phyloP scores from a whole-genome alignment of 2,113 vertebrate genomes.

The Xyliphius kryptos region DNA sequence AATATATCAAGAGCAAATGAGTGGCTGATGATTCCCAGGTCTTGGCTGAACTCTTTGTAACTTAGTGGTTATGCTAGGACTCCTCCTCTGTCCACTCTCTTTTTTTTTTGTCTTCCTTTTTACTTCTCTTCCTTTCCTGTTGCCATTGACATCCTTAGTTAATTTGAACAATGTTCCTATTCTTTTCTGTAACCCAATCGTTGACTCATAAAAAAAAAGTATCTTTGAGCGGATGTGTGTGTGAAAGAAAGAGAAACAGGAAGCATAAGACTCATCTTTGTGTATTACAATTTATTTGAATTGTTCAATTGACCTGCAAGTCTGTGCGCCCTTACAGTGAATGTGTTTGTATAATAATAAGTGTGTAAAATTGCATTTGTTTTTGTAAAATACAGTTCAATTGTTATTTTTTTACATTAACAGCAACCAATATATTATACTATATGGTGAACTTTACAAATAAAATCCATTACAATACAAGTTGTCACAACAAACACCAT shows the following conservation, averaged over 20 bases:
- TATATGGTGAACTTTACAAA: too few species aligned
- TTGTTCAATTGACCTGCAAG: too few species aligned
- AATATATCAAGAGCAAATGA: slow-evolving; percentile 2
- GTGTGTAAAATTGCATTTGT: too few species aligned
- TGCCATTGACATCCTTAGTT: slow-evolving; percentile 56
- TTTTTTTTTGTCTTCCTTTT: slow-evolving; percentile 4
- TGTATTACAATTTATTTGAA: too few species aligned
- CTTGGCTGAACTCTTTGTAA: slow-evolving; percentile 36
- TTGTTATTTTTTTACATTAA: too few species aligned
- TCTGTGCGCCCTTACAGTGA: too few species aligned
- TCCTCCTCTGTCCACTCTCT: slow-evolving; percentile 21
- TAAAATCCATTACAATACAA: too few species aligned
- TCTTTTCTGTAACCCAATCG: slow-evolving; percentile 59
- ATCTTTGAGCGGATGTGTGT: slow-evolving; percentile 36
- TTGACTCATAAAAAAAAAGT: slow-evolving; percentile 43
- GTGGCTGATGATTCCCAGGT: slow-evolving; percentile 32
- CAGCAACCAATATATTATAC: too few species aligned
- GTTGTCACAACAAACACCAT: too few species aligned
- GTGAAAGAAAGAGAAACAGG: not conserved
- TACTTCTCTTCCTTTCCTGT: slow-evolving; percentile 47
- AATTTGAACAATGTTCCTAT: slow-evolving; percentile 61
- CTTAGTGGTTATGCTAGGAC: slow-evolving; percentile 38
- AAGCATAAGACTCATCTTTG: not conserved
- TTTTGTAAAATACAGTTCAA: too few species aligned
- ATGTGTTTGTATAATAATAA: too few species aligned